Evolutionary conservation across 2,888 invertebrate genomes (phyloP), one percentile per base, ranked within the genome.

Genomic region (Lobophora halterata): DNA sequence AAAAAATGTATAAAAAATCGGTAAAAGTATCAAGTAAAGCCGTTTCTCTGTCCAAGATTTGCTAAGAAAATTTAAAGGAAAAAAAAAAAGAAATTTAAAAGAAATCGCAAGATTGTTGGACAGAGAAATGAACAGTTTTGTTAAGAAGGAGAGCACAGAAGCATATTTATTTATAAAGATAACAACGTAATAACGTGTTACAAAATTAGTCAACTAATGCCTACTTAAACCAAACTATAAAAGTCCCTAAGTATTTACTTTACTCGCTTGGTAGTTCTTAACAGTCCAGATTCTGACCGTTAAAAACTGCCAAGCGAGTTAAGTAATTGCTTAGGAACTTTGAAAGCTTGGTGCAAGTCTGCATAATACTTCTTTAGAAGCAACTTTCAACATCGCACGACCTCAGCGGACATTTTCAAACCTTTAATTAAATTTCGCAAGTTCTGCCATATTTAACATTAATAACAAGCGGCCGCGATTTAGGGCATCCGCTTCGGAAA

Each of bases 321-420:
- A 7, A 6, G 5, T 6, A 11, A 11, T 3, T 3, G 4, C 12
- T 6, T 5, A 2, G 12, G 16, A 25, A 38, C 10, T 23, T 6
- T 26, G 4, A 26, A 8, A 17, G 5, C 27, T 14, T 5, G n/a
- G 5, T 26, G 4, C 21, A 8, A 17, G 5, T 28, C 12, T 5
- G n/a, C 5, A 17, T 13, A 12, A 25, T 10, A 8, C 3, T 11
- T 33, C 9, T 2, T 8, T 18, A 17, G 23, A 26, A 19, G 24
- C 65, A 65, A 64, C 61, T 58, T n/a, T 62, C 49, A 65, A 68
- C 71, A 69, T 66, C 74, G 59, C 58, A 66, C 69, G 63, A 67
- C 72, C 71, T 71, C 66, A 61, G 80, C 80, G 77, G 83, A 82
- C 83, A 79, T 87, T 87, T 87, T 85, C 86, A 61, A 71, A 79